phyloP scores from a whole-genome alignment of 2,888 invertebrate genomes.

The Tigriopus californicus region DNA sequence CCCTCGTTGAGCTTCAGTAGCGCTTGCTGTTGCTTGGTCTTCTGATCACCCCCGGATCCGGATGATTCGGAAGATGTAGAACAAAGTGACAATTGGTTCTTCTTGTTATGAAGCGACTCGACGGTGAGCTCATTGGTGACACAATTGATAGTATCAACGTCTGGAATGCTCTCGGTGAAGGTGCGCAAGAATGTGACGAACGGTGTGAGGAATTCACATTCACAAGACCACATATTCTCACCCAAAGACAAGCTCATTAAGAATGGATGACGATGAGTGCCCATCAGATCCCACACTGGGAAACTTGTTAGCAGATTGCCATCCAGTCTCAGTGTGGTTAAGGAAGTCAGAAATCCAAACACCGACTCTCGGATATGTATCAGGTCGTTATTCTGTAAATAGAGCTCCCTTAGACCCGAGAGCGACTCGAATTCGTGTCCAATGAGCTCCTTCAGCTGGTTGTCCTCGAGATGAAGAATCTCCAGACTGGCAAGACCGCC shows the following conservation, averaged over 20 bases:
- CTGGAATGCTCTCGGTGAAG: background rate
- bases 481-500: conserved; percentile 54
- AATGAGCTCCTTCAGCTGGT: conserved; percentile 46
- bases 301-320: conserved; percentile 48
- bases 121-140: background rate
- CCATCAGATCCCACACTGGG: conserved; percentile 50
- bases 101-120: background rate
- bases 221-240: conserved; percentile 58
- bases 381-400: conserved; percentile 54
- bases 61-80: background rate
- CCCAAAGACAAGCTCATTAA: conserved; percentile 34
- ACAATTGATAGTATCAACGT: background rate
- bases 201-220: conserved; percentile 42
- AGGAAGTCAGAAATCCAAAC: conserved; percentile 43
- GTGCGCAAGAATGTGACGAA: background rate
- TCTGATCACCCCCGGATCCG: background rate
- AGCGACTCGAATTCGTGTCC: conserved; percentile 49
- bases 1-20: background rate
- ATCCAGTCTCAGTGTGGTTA: conserved; percentile 46
- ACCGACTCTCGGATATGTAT: conserved; percentile 47
- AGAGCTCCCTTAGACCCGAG: conserved; percentile 47
- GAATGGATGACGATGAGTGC: conserved; percentile 17
- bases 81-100: background rate
- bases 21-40: background rate
- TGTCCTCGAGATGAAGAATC: conserved; percentile 56